Base-by-base conservation (phyloP, 2,113 vertebrate genomes). In the Bubo blakistoni region DNA sequence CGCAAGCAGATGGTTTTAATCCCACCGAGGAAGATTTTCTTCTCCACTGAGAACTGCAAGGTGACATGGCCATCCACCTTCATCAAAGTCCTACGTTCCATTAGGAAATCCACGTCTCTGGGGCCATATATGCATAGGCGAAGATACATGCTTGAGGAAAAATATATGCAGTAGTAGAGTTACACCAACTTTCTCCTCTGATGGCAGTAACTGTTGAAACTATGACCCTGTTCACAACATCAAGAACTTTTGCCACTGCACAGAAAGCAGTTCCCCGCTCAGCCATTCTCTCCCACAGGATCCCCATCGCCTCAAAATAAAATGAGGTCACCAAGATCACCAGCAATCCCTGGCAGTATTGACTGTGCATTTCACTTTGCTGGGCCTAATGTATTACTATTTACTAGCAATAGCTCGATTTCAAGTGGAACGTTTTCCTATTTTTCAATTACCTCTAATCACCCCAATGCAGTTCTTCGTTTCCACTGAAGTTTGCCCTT, bases 1-100 rank as follows among this genome's bases (percentile, higher is more conserved):
- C 51, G 5, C 30, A 81, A 92, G 81, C 92, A 94, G 81, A 94
- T 95, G 88, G 73, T 74, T 91, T 85, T 77, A 89, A 89, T 91
- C 78, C 86, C 91, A 85, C 19, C 4, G 58, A 81, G 62, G 62
- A 90, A 72, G 36, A 91, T 87, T 82, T 87, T 82, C 78, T 47
- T 77, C 49, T 91, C 88, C 7, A 1, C 25, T 61, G 81, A 94
- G 86, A 94, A 46, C 83, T 47, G 62, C 0, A 1, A 94, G 77
- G 81, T 94, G 94, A 92, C 89, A 62, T 12, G 49, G 59, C 83
- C 83, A 94, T 91, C 91, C 54, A 62, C 58, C 58, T 87, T 27
- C 83, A 91, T 79, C 83, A 54, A 20, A 61, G 34, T 70, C 70
- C 73, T 46, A 1, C 1, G 0, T 67, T 87, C 70, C 46, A 34